Evolutionary conservation across 1,140 invertebrate species (phyloP), one percentile per base, ranked within the genome.

Genomic region (Cotesia glomerata): DNA sequence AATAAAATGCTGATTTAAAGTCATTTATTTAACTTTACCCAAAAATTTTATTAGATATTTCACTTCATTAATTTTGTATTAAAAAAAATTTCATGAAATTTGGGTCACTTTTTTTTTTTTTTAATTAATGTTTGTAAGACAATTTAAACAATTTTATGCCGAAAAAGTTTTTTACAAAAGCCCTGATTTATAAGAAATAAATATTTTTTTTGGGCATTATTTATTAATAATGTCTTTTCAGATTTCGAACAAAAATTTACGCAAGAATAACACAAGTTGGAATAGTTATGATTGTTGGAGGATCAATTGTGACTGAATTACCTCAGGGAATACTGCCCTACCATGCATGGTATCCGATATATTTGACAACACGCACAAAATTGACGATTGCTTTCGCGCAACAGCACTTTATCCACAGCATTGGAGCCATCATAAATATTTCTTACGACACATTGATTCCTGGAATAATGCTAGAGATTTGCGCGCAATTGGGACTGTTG

Each of bases 401-500:
- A 14, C 61, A 62, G 3, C 45, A 63, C 52, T 49, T 35, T 9
- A 54, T 16, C 18, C 34, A 8, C 9, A 11, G 13, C 11, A 45
- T 63, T 5, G 69, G 45, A 0, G 69, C 26, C 4, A 36, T 13
- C 8, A 64, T 54, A 5, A 54, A 56, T 36, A 35, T 49, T 34
- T 16, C 61, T 14, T 71, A 36, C 18, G 62, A 71, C 14, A 64
- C 69, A 3, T 13, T 71, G 26, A 8, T 64, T 11, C 49, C 59
- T 9, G 45, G 61, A 51, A 64, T 71, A 3, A 64, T 71, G 34
- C 35, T 64, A 5, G 11, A 63, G 9, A 39, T 49, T 34, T 71
- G 69, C 52, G 18, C 18, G 5, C 69, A 71, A 58, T 56, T 65
- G 11, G 34, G 39, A 5, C 52, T 71, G 11, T 35, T 71, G 18